phyloP scores from a whole-genome alignment of 2,797 vertebrate species.

The Gadopsis bispinosus region DNA sequence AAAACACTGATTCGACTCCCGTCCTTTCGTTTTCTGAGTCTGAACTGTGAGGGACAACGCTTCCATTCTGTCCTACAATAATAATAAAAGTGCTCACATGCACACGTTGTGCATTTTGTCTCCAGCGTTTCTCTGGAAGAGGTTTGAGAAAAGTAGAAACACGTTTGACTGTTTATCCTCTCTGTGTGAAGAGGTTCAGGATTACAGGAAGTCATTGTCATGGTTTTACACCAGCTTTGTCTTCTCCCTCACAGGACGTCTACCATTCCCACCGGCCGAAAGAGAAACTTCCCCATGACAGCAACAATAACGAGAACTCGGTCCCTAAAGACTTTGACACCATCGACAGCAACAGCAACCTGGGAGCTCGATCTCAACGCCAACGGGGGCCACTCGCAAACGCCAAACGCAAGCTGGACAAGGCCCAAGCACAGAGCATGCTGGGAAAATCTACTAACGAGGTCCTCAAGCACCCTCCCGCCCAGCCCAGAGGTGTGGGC shows the following conservation, averaged over 20 bases:
- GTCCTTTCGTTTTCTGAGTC: not conserved
- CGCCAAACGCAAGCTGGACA: conserved; percentile 86
- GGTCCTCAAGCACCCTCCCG: conserved; percentile 71
- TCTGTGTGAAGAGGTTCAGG: not conserved
- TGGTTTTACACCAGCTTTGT: not conserved
- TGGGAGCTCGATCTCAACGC: conserved; percentile 88
- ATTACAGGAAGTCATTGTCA: not conserved
- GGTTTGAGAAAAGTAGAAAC: too few species aligned
- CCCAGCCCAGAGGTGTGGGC: conserved; percentile 34
- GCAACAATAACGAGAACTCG: conserved; percentile 96
- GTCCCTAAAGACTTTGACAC: conserved; percentile 97
- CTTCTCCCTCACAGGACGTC: conserved; percentile 79
- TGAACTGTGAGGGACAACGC: not conserved
- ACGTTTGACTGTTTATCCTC: not conserved
- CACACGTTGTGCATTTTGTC: not conserved
- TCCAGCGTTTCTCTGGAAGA: too few species aligned
- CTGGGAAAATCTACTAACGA: conserved; percentile 85
- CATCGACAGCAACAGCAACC: conserved; percentile 94
- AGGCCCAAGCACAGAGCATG: conserved; percentile 80
- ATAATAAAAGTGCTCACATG: not conserved
- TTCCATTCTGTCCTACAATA: not conserved
- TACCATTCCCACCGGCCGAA: conserved; percentile 91
- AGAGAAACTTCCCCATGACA: conserved; percentile 92
- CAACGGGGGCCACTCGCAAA: conserved; percentile 47
- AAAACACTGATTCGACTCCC: not conserved